Percentiles rank a stretch among this genome's conserved stretches.
Conservation (phyloP, 2,113 vertebrate genomes). For the Sturnus vulgaris region DNA sequence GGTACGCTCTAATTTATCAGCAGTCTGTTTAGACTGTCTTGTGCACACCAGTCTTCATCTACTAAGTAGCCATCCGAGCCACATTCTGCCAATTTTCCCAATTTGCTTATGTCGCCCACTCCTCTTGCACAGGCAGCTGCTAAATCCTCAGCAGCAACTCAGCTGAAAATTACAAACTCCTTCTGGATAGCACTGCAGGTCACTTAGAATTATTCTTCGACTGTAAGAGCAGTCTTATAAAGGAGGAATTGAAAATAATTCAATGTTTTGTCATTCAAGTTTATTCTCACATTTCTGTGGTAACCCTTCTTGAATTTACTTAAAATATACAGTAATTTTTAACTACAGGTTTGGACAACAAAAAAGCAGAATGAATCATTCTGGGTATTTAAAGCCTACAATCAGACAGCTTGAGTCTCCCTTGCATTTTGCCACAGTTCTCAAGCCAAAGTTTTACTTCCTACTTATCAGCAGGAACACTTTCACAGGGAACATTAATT, state of each 20-base stretch:
- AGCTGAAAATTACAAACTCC: slow-evolving; percentile 40
- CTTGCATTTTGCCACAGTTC: slow-evolving; percentile 43
- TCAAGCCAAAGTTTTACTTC: slow-evolving; percentile 46
- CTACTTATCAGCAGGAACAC: background rate
- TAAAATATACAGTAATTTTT: slow-evolving; percentile 54
- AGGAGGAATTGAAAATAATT: slow-evolving; percentile 44
- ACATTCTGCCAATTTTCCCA: slow-evolving; percentile 40
- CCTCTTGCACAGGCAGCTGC: slow-evolving; percentile 59
- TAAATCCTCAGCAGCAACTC: slow-evolving; percentile 22
- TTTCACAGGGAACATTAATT: background rate
- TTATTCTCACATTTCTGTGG: slow-evolving; percentile 46
- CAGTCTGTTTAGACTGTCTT: slow-evolving; percentile 40
- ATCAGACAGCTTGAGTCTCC: slow-evolving; percentile 57
- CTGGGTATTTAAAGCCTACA: slow-evolving; percentile 58
- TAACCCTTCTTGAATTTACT: slow-evolving; percentile 55
- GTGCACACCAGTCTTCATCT: background rate
- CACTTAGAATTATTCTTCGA: slow-evolving; percentile 44
- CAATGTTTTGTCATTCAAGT: slow-evolving; percentile 43
- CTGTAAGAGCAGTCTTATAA: slow-evolving; percentile 23
- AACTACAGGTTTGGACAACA: slow-evolving; percentile 62
- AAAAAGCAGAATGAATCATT: slow-evolving; percentile 59
- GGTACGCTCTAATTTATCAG: background rate
- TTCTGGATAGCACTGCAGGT: slow-evolving; percentile 41
- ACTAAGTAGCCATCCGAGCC: slow-evolving; percentile 47
- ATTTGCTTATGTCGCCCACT: slow-evolving; percentile 51